phyloP scores from a whole-genome alignment of 2,888 invertebrate genomes.

The Apodemia duryi region DNA sequence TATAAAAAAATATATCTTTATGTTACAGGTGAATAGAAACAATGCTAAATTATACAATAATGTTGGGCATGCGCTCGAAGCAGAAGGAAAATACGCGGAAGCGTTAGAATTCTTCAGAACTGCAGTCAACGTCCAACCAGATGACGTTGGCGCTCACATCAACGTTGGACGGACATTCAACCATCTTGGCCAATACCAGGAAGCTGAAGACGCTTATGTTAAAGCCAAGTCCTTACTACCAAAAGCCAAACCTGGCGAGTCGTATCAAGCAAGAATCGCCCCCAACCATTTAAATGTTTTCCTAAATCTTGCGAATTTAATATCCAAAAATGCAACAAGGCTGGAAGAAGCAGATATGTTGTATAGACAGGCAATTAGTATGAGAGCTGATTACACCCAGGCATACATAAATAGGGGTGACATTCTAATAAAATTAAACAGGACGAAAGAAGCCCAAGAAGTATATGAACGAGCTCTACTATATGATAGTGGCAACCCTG shows the following conservation, averaged over 20 bases:
- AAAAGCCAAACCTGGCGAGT: slow-evolving; percentile 94
- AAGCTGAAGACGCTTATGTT: slow-evolving; percentile 95
- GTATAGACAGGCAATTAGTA: slow-evolving; percentile 96
- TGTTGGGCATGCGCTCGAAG: slow-evolving; percentile 97
- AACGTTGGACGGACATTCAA: slow-evolving; percentile 98
- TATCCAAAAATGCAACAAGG: slow-evolving; percentile 94
- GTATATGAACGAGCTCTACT: slow-evolving; percentile 95
- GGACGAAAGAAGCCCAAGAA: slow-evolving; percentile 95
- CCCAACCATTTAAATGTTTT: slow-evolving; percentile 98
- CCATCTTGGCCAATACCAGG: slow-evolving; percentile 85
- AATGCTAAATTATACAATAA: slow-evolving; percentile 99
- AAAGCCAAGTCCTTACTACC: slow-evolving; percentile 93
- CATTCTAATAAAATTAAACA: slow-evolving; percentile 95
- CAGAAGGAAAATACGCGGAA: slow-evolving; percentile 82
- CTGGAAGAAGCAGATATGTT: slow-evolving; percentile 96
- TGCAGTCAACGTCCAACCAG: slow-evolving; percentile 95
- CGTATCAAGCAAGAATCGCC: slow-evolving; percentile 96
- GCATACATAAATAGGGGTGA: slow-evolving; percentile 98
- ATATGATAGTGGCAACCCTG: slow-evolving; percentile 96
- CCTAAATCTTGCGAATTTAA: slow-evolving; percentile 95
- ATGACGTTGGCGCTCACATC: slow-evolving; percentile 98
- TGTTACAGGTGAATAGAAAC: slow-evolving; percentile 87
- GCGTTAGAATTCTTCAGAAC: slow-evolving; percentile 95
- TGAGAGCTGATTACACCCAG: slow-evolving; percentile 97
- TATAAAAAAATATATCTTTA: background rate